Conservation (phyloP, 1,140 invertebrate genomes). For the Drosophila sucinea region DNA sequence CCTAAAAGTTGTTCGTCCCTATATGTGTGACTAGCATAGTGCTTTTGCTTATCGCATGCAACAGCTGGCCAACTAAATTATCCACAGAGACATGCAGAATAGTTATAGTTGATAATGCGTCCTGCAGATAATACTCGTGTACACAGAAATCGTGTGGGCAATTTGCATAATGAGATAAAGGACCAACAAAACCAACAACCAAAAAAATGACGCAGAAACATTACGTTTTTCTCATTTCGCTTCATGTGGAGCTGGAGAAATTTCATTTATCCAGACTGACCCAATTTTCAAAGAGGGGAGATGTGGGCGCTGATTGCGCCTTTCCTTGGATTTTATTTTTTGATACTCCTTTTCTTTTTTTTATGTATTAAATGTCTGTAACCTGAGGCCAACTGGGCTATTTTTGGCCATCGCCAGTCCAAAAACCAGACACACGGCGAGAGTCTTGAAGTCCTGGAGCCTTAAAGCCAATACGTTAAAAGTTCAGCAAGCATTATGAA, state of each 20-base stretch:
- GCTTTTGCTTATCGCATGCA: constrained; percentile 51
- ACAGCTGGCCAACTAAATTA: constrained; percentile 65
- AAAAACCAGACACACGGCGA: constrained; percentile 37
- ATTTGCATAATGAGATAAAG: constrained; percentile 71
- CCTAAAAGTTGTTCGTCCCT: not conserved
- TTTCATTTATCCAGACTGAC: constrained; percentile 34
- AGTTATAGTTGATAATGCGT: constrained; percentile 38
- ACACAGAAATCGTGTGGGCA: constrained; percentile 55
- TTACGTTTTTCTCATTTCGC: constrained; percentile 24
- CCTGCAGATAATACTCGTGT: constrained; percentile 49
- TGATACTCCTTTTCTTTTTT: constrained; percentile 18
- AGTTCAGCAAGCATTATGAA: constrained; percentile 45
- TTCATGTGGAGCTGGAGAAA: constrained; percentile 3
- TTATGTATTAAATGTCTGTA: constrained; percentile 63
- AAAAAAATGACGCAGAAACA: not conserved
- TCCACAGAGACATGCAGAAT: constrained; percentile 20
- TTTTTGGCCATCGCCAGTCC: constrained; percentile 34
- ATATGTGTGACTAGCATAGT: constrained; percentile 15
- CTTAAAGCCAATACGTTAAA: constrained; percentile 58
- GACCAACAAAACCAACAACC: constrained; percentile 17
- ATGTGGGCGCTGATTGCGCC: constrained; percentile 21
- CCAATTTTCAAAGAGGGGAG: constrained; percentile 50
- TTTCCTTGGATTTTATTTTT: constrained; percentile 28
- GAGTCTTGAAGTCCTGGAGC: constrained; percentile 33
- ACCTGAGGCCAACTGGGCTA: constrained; percentile 58